Base-by-base conservation (phyloP, 1,140 invertebrate species). In the Wasmannia auropunctata region DNA sequence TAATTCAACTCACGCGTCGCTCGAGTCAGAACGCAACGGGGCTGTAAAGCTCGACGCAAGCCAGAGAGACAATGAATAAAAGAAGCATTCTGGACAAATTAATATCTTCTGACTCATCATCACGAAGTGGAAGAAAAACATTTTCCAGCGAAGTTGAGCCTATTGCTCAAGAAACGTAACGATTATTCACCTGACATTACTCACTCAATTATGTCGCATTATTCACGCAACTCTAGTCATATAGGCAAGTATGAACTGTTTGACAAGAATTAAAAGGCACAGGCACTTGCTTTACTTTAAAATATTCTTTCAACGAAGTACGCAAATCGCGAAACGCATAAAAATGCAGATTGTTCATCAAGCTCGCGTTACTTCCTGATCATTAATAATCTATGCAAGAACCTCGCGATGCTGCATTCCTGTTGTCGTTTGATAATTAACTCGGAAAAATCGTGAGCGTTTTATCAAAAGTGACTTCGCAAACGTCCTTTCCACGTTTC, bases 141-240 rank as follows among this genome's bases (percentile, higher is more conserved):
- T 51, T 51, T 40, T 56, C 67, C 25, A 7, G 28, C 25, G 6
- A 0, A 3, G 8, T 58, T 16, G 34, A 22, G 16, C 8, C 37
- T 74, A 16, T n/a, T 58, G 37, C 25, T 25, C 37, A 67, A n/a
- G n/a, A n/a, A n/a, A n/a, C 2, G 10, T 19, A 16, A 58, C 34
- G 67, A 83, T 83, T 74, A 74, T 83, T 83, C 79, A 83, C 19
- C 51, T 62, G 19, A 54, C 49, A 46, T 85, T 79, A 80, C 40
- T 79, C 72, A 49, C 22, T 43, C 56, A 46, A 74, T 85, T 69
- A 60, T 51, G 69, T 75, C 25, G 19, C 5, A 63, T 58, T 74
- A 43, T 46, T 40, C 46, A 70, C 19, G 40, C 19, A 43, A 80
- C 28, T 77, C 75, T 40, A 76, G 72, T 87, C 75, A 63, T 58